Conservation (phyloP, 2,797 vertebrate species). For the Acanthiza pusilla region DNA sequence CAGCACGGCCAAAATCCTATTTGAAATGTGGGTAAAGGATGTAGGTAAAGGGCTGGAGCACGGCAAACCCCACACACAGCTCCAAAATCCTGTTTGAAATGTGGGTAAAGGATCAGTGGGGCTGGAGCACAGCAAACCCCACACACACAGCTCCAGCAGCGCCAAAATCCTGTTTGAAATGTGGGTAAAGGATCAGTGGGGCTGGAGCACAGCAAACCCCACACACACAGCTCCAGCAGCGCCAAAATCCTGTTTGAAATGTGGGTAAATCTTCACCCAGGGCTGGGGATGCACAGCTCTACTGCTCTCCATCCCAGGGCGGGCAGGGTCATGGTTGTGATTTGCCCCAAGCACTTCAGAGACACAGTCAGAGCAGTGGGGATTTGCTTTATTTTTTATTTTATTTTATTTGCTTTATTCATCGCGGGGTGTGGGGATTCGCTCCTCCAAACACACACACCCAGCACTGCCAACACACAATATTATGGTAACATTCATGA, state of each 20-base stretch:
- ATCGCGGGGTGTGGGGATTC: too few relatives aligned
- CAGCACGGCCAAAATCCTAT: fast-evolving
- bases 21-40: neutral
- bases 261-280: too few relatives aligned
- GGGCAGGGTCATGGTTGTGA: too few relatives aligned
- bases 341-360: too few relatives aligned
- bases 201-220: neutral
- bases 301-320: too few relatives aligned
- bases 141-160: neutral
- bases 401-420: too few relatives aligned
- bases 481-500: too few relatives aligned
- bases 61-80: neutral
- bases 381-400: too few relatives aligned
- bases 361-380: too few relatives aligned
- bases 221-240: neutral
- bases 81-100: fast-evolving
- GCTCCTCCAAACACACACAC: too few relatives aligned
- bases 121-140: neutral
- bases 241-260: fast-evolving
- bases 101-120: neutral
- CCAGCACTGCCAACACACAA: too few relatives aligned
- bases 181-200: neutral
- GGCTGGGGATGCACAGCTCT: neutral
- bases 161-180: fast-evolving
- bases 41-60: neutral